Percentiles rank a stretch among this genome's conserved stretches.
Evolutionary conservation across 2,797 vertebrate species (phyloP).

Genomic region (Amphiprion clarkii): DNA sequence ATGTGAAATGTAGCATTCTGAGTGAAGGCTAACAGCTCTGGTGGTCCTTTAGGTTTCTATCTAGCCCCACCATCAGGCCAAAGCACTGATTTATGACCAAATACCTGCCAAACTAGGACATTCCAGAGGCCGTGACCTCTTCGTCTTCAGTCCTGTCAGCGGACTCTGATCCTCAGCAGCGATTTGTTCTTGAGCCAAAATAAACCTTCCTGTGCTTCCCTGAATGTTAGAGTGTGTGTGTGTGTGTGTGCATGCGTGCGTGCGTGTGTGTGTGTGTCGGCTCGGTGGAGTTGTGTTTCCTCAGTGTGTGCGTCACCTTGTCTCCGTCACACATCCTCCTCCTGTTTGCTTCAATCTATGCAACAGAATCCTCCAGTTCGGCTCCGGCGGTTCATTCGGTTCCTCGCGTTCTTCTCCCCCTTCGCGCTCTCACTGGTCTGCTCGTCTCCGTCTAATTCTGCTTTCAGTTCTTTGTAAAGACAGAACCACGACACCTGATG

Average conservation of each 20-base stretch:
- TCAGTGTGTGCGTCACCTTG: constrained; percentile 76
- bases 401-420: constrained; percentile 22
- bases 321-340: constrained; percentile 56
- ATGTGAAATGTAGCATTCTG: neutral
- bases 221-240: constrained; percentile 59
- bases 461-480: constrained; percentile 75
- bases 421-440: constrained; percentile 56
- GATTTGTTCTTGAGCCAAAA: constrained; percentile 47
- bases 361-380: constrained; percentile 82
- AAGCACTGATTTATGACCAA: neutral
- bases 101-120: neutral
- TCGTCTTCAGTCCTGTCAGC: constrained; percentile 18
- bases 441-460: constrained; percentile 67
- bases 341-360: constrained; percentile 89
- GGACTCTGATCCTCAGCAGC: constrained; percentile 24
- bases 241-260: constrained; percentile 41
- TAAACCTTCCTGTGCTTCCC: constrained; percentile 64
- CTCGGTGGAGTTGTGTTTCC: constrained; percentile 37
- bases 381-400: constrained; percentile 57
- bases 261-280: constrained; percentile 2
- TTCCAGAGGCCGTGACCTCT: constrained; percentile 9
- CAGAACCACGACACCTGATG: constrained; percentile 67
- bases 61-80: neutral
- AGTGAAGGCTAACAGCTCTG: neutral
- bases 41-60: neutral